A percentile compares a stretch with the other conserved stretches of the same genome.
Evolutionary conservation across 2,888 invertebrate species (phyloP).

Genomic region (Neria commutata): DNA sequence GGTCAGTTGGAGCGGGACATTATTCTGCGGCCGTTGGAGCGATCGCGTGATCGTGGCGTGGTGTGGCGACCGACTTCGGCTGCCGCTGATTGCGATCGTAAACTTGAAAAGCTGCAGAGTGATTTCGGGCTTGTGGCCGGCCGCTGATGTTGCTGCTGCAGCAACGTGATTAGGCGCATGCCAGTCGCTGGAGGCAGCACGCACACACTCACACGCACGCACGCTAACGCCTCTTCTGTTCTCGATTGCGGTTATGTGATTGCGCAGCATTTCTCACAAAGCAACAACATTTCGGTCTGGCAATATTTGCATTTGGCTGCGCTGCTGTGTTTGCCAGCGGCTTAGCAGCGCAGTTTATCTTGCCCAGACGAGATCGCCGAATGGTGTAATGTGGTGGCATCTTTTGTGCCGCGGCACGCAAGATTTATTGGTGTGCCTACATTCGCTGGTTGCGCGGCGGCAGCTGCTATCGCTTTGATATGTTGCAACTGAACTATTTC

Average conservation of each 20-base stretch:
- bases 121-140: neutral
- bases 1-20: too few species aligned
- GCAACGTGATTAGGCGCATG: too few species aligned
- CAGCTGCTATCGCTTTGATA: slow-evolving; percentile 7
- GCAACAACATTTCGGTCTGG: neutral
- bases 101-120: slow-evolving; percentile 7
- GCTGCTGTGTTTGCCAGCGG: neutral
- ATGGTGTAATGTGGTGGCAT: slow-evolving; percentile 1
- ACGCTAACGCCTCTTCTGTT: too few species aligned
- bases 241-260: slow-evolving; percentile 11
- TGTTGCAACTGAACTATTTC: slow-evolving; percentile 32
- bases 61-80: too few species aligned
- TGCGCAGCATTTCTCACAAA: slow-evolving; percentile 2
- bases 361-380: neutral
- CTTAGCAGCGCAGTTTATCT: neutral
- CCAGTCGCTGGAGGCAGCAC: too few species aligned
- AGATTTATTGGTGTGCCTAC: slow-evolving; percentile 7
- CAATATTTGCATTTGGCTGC: slow-evolving; percentile 9
- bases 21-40: too few species aligned
- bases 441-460: neutral
- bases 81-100: slow-evolving; percentile 8
- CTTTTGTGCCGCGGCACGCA: neutral
- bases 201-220: too few species aligned
- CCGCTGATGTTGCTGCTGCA: neutral
- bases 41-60: neutral